phyloP scores from a whole-genome alignment of 2,888 invertebrate genomes.

The Electrophaes corylata region DNA sequence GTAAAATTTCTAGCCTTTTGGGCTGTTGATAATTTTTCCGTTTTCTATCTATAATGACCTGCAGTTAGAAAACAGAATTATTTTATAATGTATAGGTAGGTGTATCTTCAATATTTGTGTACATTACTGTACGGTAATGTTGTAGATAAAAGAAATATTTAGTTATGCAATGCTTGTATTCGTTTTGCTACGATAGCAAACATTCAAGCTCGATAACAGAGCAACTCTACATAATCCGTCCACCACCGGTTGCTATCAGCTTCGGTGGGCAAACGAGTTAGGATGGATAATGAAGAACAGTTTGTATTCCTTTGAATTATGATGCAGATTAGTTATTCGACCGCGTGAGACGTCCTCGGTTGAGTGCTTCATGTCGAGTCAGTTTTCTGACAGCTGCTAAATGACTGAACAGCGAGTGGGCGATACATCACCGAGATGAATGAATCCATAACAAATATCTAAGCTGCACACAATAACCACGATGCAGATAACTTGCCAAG shows the following conservation, averaged over 20 bases:
- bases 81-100: too few relatives aligned
- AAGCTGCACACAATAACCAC: slow-evolving; percentile 40
- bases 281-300: slow-evolving; percentile 1
- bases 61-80: too few relatives aligned
- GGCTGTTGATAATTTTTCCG: too few relatives aligned
- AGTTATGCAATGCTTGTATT: too few relatives aligned
- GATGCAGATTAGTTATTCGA: slow-evolving; percentile 18
- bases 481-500: slow-evolving; percentile 43
- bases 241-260: neutral
- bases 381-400: slow-evolving; percentile 53
- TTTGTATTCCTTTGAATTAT: slow-evolving; percentile 22
- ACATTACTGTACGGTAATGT: too few relatives aligned
- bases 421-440: slow-evolving; percentile 53
- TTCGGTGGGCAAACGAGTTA: neutral
- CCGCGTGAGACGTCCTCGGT: slow-evolving; percentile 8
- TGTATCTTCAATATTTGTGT: too few relatives aligned
- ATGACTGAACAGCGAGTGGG: slow-evolving; percentile 56
- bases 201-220: too few relatives aligned
- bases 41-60: too few relatives aligned
- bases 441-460: slow-evolving; percentile 52
- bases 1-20: too few relatives aligned
- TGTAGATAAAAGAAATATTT: too few relatives aligned
- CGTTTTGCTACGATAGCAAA: too few relatives aligned
- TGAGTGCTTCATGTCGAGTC: slow-evolving; percentile 19
- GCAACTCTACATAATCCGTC: neutral